A percentile compares a stretch with the other conserved stretches of the same genome.
Conservation (phyloP, 2,797 vertebrate species). For the Trematomus bernacchii region DNA sequence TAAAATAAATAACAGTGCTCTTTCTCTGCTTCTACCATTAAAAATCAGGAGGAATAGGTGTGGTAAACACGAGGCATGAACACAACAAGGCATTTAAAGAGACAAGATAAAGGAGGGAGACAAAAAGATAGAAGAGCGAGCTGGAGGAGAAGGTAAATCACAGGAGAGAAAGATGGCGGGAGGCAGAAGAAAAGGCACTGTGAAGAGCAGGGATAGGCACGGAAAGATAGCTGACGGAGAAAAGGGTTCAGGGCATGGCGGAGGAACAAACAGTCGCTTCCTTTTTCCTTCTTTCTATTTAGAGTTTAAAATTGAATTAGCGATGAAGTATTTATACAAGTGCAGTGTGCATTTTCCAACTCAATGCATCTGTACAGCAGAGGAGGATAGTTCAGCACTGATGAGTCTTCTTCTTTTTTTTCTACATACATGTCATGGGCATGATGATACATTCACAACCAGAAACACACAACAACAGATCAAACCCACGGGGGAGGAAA, state of each 20-base stretch:
- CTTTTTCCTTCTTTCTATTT: constrained; percentile 41
- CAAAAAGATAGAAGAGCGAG: neutral
- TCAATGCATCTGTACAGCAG: constrained; percentile 50
- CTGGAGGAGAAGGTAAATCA: neutral
- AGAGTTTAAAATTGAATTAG: constrained; percentile 74
- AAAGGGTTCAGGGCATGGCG: constrained; percentile 29
- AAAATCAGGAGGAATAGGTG: neutral
- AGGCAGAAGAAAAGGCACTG: constrained; percentile 7
- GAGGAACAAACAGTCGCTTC: constrained; percentile 49
- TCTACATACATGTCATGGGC: constrained; percentile 6
- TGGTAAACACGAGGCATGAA: neutral
- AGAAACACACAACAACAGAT: constrained; percentile 16
- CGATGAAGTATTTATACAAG: constrained; percentile 76
- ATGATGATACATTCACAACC: constrained; percentile 1
- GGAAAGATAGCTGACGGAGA: constrained; percentile 28
- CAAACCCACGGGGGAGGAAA: neutral
- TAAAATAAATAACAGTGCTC: neutral
- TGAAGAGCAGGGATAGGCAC: neutral
- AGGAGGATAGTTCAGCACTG: constrained; percentile 1
- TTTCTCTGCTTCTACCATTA: neutral
- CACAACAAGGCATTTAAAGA: neutral
- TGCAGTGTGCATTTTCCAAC: constrained; percentile 65
- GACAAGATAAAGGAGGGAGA: neutral
- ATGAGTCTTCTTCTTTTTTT: constrained; percentile 9
- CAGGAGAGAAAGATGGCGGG: neutral